Evolutionary conservation across 2,888 invertebrate genomes (phyloP), one percentile per base, ranked within the genome.

Genomic region (Agrotis puta): DNA sequence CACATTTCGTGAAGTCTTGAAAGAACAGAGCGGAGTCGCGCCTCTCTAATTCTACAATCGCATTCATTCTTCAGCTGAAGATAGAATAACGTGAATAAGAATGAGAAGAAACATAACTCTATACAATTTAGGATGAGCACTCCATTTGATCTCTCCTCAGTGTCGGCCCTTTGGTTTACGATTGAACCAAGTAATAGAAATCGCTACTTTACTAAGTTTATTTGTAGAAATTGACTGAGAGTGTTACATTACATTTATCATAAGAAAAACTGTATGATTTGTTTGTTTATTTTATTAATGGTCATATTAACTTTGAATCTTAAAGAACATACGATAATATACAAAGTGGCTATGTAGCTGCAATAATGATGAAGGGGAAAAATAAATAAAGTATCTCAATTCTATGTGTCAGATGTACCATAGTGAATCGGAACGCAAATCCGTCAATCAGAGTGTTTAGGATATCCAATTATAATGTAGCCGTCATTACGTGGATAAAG

Each of bases 91-190:
- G 9, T 14, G 39, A 59, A 64, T 27, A 45, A 45, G 27, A 14
- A 20, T 9, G 20, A 16, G 18, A 65, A 59, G n/a, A 59, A n/a
- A n/a, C n/a, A 39, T 11, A 13, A 33, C 5, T 33, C 11, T 11
- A 18, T 11, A 22, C 45, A 18, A 11, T 22, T 66, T 39, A 3
- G 3, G 14, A 20, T 57, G 53, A 51, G 27, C 11, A 56, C 50
- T 77, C 59, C 75, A 74, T 74, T 69, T 20, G 1, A 11, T 27
- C 24, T 22, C 3, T 54, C 1, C 27, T 75, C 58, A 1, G 43
- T 68, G 54, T 79, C 64, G 47, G 62, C 71, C 67, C 66, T 70
- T 61, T 67, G 68, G 62, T 82, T 85, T 79, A 82, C 64, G 75
- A 76, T 45, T 45, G 57, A 54, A 33, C n/a, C 70, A 63, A 72